A percentile compares a stretch with the other conserved stretches of the same genome.
Conservation (phyloP, 2,797 vertebrate genomes). For the Alauda arvensis region DNA sequence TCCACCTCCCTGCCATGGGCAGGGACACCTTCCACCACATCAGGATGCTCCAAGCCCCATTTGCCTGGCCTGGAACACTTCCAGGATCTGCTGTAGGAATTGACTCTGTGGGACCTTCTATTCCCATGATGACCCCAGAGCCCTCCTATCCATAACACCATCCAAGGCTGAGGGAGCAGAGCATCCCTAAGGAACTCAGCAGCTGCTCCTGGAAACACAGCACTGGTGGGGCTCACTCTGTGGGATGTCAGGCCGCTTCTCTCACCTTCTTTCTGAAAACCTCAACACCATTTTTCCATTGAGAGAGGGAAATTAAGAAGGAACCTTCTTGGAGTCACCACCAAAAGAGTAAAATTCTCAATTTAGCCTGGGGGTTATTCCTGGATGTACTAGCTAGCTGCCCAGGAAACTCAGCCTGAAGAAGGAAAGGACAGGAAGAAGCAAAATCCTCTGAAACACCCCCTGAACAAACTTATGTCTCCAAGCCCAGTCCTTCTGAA, state of each 20-base stretch:
- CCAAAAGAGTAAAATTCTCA: neutral
- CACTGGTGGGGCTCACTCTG: neutral
- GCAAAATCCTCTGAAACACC: neutral
- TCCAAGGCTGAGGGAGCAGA: neutral
- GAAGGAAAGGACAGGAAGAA: neutral
- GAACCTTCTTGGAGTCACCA: neutral
- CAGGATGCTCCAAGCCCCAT: neutral
- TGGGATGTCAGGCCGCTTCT: neutral
- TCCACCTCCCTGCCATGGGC: neutral
- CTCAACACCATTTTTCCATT: neutral
- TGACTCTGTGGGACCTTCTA: neutral
- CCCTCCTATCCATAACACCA: accelerated
- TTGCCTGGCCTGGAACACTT: neutral
- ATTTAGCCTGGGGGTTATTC: neutral
- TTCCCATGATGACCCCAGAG: neutral
- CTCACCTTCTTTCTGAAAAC: neutral
- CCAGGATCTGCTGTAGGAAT: neutral
- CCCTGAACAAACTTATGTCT: neutral
- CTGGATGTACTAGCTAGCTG: neutral
- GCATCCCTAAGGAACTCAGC: neutral
- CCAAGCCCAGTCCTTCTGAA: neutral
- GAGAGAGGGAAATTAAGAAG: neutral
- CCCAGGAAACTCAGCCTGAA: neutral
- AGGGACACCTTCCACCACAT: neutral
- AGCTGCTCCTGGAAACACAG: neutral